Percentiles rank a stretch among this genome's conserved stretches.
Conservation (phyloP, 2,113 vertebrate species). For the Chlorocebus sabaeus region DNA sequence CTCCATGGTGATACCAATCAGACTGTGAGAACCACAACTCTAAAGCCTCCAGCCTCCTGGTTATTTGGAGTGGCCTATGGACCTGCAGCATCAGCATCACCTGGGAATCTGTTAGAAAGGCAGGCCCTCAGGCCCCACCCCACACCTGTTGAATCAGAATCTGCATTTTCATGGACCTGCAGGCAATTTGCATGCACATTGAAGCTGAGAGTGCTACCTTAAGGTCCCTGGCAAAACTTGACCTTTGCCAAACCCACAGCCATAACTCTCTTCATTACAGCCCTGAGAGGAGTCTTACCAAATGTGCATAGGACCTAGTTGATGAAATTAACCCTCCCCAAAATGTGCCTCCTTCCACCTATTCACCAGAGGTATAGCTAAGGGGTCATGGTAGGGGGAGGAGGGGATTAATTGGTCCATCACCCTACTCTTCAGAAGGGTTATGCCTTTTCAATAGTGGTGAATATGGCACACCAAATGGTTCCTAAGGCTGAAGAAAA, state of each 20-base stretch:
- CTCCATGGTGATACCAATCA: too few relatives aligned
- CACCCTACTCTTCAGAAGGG: neutral
- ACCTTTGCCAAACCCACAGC: neutral
- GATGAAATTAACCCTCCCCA: neutral
- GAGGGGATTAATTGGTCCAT: neutral
- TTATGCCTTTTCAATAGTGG: neutral
- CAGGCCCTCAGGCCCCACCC: neutral
- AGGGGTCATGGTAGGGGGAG: accelerated
- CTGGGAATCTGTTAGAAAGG: neutral
- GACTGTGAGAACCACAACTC: neutral
- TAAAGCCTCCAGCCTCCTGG: neutral
- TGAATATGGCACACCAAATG: neutral
- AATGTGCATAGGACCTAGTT: neutral
- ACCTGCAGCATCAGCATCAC: too few relatives aligned
- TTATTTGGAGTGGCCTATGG: too few relatives aligned
- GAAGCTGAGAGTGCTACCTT: accelerated
- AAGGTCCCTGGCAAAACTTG: neutral
- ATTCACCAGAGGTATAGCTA: neutral
- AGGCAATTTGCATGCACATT: accelerated
- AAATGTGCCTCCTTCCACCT: neutral
- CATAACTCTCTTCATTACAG: neutral
- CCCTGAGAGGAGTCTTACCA: neutral
- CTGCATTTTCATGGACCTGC: neutral
- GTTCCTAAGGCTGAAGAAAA: neutral
- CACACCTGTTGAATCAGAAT: neutral